Base-by-base conservation (phyloP, 30 jellyfish, hydroid and myxozoan species). In the Aurelia aurita complex sp. Pacific region DNA sequence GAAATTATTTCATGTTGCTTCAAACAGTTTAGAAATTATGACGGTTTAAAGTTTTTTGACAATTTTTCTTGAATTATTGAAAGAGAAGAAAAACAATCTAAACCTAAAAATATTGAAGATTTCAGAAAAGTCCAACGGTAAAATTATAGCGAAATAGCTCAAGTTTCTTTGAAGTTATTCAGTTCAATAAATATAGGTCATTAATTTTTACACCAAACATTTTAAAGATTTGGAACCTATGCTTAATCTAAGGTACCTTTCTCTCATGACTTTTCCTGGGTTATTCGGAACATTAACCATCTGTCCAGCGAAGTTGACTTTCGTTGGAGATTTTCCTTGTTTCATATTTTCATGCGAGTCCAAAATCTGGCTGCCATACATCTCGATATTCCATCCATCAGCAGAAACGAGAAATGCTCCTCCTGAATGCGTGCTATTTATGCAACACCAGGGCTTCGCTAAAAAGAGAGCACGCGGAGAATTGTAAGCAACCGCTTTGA, bases 351-450 rank as follows among this genome's bases (percentile, higher is more conserved):
- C 36, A 17, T 74, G 60, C 5, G 93, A 52, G 70, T 91, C 94
- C 89, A 94, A 64, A 43, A 70, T 16, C 23, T 94, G 90, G 19
- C 86, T 97, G 57, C 99, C 99, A 76, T 85, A 95, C 61, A 95
- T 50, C 62, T 95, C 98, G 13, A 95, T 75, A 61, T 89, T 86
- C 99, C 99, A 95, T 1, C 97, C 95, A 67, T 81, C 74, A 5
- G 98, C 98, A 14, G 74, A 34, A 10, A 95, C 74, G 38, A 73
- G 86, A 55, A 86, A 54, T 13, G 87, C 89, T 17, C 99, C 99
- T 10, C 99, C 99, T 5, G 89, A 57, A 5, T 46, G n/a, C 14
- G 38, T 67, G 1, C 88, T 83, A 43, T 83, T 88, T 0, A 74
- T 71, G 60, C 91, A 68, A 88, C 98, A 91, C 82, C 92, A 74